Evolutionary conservation across 2,888 invertebrate species (phyloP).

Genomic region (Notodonta dromedarius): DNA sequence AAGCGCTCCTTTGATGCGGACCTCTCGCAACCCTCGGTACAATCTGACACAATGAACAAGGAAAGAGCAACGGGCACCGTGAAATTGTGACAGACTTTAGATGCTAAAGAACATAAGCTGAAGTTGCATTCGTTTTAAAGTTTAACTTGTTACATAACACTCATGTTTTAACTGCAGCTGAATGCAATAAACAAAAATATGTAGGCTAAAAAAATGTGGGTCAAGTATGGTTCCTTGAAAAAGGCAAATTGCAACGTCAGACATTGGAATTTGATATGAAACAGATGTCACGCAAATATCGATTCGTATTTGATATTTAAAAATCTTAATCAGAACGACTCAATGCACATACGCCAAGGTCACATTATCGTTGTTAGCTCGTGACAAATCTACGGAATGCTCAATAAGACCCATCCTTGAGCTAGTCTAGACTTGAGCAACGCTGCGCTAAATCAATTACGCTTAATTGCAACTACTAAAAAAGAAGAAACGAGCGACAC

Average conservation of each 20-base stretch:
- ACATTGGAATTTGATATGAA: no score
- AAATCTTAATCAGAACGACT: not conserved
- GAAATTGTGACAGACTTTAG: conserved; percentile 2
- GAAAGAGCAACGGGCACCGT: conserved; percentile 1
- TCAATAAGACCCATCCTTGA: not conserved
- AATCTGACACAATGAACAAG: not conserved
- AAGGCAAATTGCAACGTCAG: no score
- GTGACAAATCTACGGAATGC: not conserved
- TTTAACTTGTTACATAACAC: not conserved
- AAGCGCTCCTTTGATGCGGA: conserved; percentile 4
- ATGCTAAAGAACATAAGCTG: conserved; percentile 3
- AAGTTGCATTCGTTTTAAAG: not conserved
- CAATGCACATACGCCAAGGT: not conserved
- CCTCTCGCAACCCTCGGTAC: conserved; percentile 1
- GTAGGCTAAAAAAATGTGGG: no score
- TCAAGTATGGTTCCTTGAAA: no score
- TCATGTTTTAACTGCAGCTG: not conserved
- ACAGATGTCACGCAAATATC: not conserved
- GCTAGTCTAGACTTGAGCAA: not conserved
- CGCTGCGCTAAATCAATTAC: not conserved
- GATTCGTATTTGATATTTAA: not conserved
- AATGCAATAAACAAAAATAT: not conserved
- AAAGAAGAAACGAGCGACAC: not conserved
- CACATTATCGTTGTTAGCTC: not conserved
- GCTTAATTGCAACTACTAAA: not conserved